Base-by-base conservation (phyloP, 1,140 invertebrate species). In the Charaxes varanes region DNA sequence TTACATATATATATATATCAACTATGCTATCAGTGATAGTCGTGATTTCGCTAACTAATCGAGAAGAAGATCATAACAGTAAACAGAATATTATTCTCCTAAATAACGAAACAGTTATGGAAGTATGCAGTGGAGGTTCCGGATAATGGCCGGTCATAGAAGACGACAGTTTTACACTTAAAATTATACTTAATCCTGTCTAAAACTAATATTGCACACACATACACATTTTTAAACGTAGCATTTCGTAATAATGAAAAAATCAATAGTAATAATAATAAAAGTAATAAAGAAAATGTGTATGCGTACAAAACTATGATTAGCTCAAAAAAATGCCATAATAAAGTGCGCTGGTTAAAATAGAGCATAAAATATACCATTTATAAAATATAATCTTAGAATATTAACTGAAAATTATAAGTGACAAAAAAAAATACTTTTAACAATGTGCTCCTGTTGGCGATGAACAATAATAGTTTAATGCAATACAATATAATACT, bases 201-300 rank as follows among this genome's bases (percentile, higher is more conserved):
- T 74, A 79, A 42, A 82, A 78, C 76, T 82, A 82, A 80, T 82
- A 82, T 82, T 82, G 76, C 78, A 82, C 76, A 80, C 76, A 82
- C 78, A 82, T 82, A 82, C 78, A 82, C 78, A 82, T 78, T 79
- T 70, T 53, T 69, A 62, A 68, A 63, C 57, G 42, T 55, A 64
- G 56, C 42, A 50, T 64, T 62, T 44, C 58, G 62, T 38, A n/a
- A n/a, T n/a, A n/a, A n/a, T n/a, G n/a, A n/a, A n/a, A n/a, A n/a
- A n/a, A n/a, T n/a, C n/a, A n/a, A n/a, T n/a, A n/a, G n/a, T n/a
- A n/a, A n/a, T n/a, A n/a, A n/a, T 53, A 62, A 59, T 23, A 42
- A 38, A 38, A 19, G 23, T 16, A 55, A 35, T 32, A 34, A 42
- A 65, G 56, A 69, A 70, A 71, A 78, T 78, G 76, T 82, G 76